Evolutionary conservation across 2,113 vertebrate species (phyloP).

Genomic region (Ceratotherium simum): DNA sequence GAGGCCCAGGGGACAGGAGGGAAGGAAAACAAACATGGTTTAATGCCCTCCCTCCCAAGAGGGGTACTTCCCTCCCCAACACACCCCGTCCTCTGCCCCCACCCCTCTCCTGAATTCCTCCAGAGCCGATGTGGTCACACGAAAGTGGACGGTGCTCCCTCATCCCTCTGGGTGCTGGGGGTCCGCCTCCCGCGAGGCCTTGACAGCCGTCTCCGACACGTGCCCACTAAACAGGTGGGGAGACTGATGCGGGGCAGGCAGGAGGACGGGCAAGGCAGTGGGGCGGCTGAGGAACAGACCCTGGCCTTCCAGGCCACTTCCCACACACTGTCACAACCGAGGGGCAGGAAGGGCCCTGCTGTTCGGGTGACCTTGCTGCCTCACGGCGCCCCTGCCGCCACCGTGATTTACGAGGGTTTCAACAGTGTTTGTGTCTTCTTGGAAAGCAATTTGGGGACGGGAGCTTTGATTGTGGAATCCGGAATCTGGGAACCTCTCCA

Average conservation of each 20-base stretch:
- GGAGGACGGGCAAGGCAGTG: neutral
- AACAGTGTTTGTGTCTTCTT: constrained; percentile 62
- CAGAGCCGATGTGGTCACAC: constrained; percentile 51
- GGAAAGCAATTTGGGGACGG: constrained; percentile 70
- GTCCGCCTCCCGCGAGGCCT: neutral
- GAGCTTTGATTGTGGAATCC: constrained; percentile 47
- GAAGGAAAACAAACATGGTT: neutral
- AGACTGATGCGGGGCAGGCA: neutral
- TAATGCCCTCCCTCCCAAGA: neutral
- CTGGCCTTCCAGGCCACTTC: neutral
- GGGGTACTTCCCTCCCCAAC: neutral
- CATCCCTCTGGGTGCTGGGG: rapidly evolving
- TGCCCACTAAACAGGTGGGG: neutral
- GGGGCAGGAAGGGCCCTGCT: neutral
- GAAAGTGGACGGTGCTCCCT: neutral
- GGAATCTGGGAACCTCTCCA: constrained; percentile 52
- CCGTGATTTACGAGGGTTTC: constrained; percentile 63
- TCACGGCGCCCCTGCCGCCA: neutral
- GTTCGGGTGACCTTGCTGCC: neutral
- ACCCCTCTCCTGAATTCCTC: neutral
- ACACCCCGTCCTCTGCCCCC: too few relatives aligned
- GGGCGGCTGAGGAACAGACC: neutral
- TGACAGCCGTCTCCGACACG: rapidly evolving
- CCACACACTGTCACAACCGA: neutral
- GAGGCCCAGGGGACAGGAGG: neutral